Evolutionary conservation across 2,888 invertebrate genomes (phyloP), one percentile per base, ranked within the genome.

Genomic region (Tenthredo notha): DNA sequence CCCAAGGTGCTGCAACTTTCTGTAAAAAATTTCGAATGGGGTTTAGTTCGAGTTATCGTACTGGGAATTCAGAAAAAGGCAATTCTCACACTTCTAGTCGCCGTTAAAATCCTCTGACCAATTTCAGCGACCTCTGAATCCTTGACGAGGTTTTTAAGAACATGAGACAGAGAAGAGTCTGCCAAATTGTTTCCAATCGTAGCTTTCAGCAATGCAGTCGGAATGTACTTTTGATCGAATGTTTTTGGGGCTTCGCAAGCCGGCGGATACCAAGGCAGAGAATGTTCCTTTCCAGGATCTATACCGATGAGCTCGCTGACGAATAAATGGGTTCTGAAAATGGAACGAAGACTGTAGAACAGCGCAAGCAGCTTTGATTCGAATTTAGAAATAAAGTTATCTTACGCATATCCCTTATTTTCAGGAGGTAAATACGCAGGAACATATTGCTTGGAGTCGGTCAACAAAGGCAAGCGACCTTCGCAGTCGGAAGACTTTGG

Each of bases 181-280:
- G 87, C 91, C 84, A 85, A 90, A 86, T 86, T 90, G 86, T 86
- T 90, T 86, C 86, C 87, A 15, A 87, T 85, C 43, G 91, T 87
- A 25, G 89, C 87, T 84, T 90, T 89, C 54, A 92, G 84, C 70
- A 94, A 90, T 15, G 90, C 89, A 43, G 91, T 86, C 21, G 94
- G 92, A 83, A 94, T 90, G 88, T 93, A 94, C 85, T 92, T 93
- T 54, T 91, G 89, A 86, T 91, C 89, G 82, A 90, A 91, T 61
- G 88, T 90, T 75, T 94, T 84, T 91, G 94, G 89, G 43, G 91
- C 89, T 85, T 94, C 94, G 89, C 97, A 97, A 10, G 95, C 93
- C 0, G 97, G 97, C 25, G 97, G 97, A 91, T 96, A 96, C 97
- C 97, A 97, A 3, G 97, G 97, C 86, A 97, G 93, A 70, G 96